These are phyloP conservation scores for Limnodromus scolopaceus DNA, from an alignment of 2,797 vertebrate species.

Conservation along the genomic window DNA sequence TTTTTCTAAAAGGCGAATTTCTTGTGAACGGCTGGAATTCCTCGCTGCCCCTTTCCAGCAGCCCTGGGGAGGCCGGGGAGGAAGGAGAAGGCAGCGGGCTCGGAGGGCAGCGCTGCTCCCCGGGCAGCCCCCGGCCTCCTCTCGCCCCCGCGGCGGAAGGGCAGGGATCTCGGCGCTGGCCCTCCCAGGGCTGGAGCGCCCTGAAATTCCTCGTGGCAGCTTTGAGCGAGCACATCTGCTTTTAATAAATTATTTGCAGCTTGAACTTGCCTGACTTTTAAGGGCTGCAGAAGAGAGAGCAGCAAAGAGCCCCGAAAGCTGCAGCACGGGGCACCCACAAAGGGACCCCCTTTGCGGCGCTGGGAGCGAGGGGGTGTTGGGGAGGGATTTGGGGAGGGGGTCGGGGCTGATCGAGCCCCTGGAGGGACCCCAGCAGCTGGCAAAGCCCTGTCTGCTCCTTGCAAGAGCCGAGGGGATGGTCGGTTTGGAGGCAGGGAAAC, in stretches of 20 bases:
- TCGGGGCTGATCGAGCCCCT: background rate
- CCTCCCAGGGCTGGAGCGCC: slow-evolving; percentile 12
- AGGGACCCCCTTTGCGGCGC: background rate
- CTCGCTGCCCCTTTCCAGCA: background rate
- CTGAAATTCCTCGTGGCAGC: slow-evolving; percentile 58
- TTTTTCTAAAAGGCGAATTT: background rate
- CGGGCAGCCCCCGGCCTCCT: background rate
- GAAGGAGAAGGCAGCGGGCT: background rate
- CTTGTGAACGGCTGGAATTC: background rate
- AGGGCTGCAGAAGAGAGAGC: background rate
- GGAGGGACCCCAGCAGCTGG: background rate
- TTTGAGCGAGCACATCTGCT: slow-evolving; percentile 61
- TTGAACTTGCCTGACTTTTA: slow-evolving; percentile 46
- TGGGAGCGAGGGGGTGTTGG: background rate
- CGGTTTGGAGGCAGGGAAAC: background rate
- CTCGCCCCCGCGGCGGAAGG: slow-evolving; percentile 15
- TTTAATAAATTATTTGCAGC: slow-evolving; percentile 63
- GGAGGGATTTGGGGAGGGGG: background rate
- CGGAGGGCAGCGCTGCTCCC: background rate
- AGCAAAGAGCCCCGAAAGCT: background rate
- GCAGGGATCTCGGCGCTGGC: background rate
- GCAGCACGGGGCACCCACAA: rapidly evolving
- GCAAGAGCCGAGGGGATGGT: rapidly evolving
- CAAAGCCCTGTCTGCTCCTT: background rate
- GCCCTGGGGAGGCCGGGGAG: background rate